Conservation (phyloP, 2,113 vertebrate species). For the Strix uralensis region DNA sequence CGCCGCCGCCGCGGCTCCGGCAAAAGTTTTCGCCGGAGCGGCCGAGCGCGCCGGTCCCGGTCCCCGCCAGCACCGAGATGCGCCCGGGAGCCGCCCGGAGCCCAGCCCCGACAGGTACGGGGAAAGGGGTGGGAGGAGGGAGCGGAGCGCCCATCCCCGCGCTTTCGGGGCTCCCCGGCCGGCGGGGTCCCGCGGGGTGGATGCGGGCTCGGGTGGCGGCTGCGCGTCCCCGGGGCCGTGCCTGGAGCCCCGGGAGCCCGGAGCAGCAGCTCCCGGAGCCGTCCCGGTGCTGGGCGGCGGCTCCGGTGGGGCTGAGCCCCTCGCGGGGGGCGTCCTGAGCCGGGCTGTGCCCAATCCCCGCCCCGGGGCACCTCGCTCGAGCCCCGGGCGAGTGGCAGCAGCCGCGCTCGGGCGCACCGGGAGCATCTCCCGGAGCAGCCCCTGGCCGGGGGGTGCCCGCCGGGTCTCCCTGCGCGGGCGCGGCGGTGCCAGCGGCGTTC, state of each 20-base stretch:
- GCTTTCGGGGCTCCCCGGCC: background rate
- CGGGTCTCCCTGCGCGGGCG: background rate
- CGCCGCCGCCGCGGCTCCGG: slow-evolving; percentile 7
- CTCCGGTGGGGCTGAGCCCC: background rate
- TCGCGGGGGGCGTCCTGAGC: background rate
- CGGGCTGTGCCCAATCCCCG: background rate
- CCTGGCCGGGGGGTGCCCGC: accelerated
- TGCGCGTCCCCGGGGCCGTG: background rate
- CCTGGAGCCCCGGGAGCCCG: background rate
- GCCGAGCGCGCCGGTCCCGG: background rate
- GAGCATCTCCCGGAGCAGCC: background rate
- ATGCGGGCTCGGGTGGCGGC: background rate
- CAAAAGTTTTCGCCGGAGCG: slow-evolving; percentile 46
- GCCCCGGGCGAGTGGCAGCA: background rate
- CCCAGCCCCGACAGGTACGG: background rate
- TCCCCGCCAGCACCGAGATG: slow-evolving; percentile 7
- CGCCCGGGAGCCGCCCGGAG: background rate
- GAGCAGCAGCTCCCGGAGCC: background rate
- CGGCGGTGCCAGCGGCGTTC: background rate
- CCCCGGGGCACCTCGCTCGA: too few relatives aligned
- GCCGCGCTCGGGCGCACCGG: accelerated
- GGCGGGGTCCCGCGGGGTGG: background rate
- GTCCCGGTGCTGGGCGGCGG: background rate
- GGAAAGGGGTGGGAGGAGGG: background rate
- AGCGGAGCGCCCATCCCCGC: background rate